These are phyloP conservation scores for Oriolus oriolus DNA, from an alignment of 2,113 vertebrate genomes.

Conservation along the genomic window DNA sequence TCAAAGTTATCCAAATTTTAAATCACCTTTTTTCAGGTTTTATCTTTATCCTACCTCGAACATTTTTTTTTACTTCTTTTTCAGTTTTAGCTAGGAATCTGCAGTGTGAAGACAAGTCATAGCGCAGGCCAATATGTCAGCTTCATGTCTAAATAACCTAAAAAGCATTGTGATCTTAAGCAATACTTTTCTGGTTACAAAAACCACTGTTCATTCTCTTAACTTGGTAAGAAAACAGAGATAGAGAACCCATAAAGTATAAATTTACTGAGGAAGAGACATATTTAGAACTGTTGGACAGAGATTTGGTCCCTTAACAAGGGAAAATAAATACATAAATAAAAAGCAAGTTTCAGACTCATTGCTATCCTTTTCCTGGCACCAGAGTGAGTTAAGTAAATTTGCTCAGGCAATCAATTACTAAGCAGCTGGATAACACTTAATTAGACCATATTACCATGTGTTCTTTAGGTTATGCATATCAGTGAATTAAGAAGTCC, in stretches of 20 bases:
- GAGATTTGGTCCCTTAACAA: neutral
- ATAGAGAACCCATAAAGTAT: neutral
- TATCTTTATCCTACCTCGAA: neutral
- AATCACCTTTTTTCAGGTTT: neutral
- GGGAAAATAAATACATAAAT: neutral
- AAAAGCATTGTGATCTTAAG: neutral
- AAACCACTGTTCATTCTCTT: neutral
- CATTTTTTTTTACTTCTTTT: neutral
- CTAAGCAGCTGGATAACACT: neutral
- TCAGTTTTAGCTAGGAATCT: neutral
- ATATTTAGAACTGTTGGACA: neutral
- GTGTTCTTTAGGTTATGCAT: neutral
- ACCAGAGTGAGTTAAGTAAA: neutral
- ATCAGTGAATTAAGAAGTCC: neutral
- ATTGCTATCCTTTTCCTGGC: neutral
- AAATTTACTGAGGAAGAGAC: neutral
- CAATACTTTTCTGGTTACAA: neutral
- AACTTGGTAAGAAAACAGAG: neutral
- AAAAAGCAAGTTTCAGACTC: neutral
- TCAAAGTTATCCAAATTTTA: neutral
- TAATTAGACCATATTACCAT: neutral
- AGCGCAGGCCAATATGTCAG: neutral
- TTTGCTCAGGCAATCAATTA: neutral
- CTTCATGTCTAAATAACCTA: neutral
- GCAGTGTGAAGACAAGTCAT: neutral